Base-by-base conservation (phyloP, 2,888 invertebrate species). In the Linnaemya tessellans region DNA sequence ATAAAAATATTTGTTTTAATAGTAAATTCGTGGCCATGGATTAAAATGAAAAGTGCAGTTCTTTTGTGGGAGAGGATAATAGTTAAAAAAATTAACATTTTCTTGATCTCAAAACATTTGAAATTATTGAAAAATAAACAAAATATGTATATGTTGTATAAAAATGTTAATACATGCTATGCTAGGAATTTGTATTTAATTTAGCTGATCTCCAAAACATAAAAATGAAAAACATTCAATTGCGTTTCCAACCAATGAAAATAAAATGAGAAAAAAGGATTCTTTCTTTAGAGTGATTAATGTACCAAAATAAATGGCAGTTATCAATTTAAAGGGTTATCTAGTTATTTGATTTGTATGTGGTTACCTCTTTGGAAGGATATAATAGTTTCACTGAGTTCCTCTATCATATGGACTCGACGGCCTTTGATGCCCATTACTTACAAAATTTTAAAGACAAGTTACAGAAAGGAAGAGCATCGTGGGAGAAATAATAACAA, bases 371-470 rank as follows among this genome's bases (percentile, higher is more conserved):
- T 96, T 95, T 98, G 98, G 95, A 98, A 98, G 93, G 98, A 98
- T 94, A 98, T 98, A 93, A 98, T 97, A 93, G 98, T 98, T 94
- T 98, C 98, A 94, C 98, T 98, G 94, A 98, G 96, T 94, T 98
- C 98, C 95, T 98, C 98, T 93, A 98, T 98, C 96, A 98, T 97
- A 95, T 98, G 98, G 93, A 98, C 98, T 93, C 98, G 95, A 92
- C 98, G 95, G 93, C 98, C 98, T 94, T 98, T 98, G 95, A 98
- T 98, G 95, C 98, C 98, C 98, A 98, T 98, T 95, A 98, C 98
- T 98, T 86, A 84, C 54, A 84, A 74, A 80, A 78, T 81, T 84
- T 80, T 77, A 73, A 67, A 78, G 73, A 84, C 74, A 80, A 82
- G 80, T 75, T 46, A 84, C 68, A 75, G 70, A 80, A 68, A 80